A percentile compares a stretch with the other conserved stretches of the same genome.
phyloP scores from a whole-genome alignment of 2,888 invertebrate species.

The Mechanitis mazaeus region DNA sequence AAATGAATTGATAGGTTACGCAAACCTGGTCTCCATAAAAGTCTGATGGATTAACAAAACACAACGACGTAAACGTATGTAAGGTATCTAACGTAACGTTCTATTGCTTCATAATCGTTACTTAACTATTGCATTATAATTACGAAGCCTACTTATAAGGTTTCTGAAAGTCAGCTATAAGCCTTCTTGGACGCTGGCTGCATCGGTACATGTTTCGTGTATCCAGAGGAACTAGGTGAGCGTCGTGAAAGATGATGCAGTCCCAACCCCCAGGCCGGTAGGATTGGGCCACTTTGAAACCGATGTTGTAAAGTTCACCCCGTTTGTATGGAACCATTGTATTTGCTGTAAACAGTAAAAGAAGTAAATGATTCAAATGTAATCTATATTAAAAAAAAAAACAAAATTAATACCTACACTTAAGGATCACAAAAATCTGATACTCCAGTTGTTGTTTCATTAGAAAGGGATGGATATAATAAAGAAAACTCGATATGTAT shows the following conservation, averaged over 20 bases:
- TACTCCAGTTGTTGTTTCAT: constrained; percentile 92
- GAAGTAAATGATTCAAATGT: background rate
- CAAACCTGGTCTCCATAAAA: no score
- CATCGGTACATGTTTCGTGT: constrained; percentile 92
- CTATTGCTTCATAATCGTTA: no score
- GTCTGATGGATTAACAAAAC: no score
- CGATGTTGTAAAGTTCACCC: constrained; percentile 94
- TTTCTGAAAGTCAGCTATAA: constrained; percentile 74
- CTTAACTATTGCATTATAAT: background rate
- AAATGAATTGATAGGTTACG: no score
- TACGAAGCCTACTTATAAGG: constrained; percentile 13
- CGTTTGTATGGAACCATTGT: constrained; percentile 16
- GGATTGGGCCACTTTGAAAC: constrained; percentile 88
- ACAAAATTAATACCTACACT: constrained; percentile 59
- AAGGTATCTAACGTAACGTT: no score
- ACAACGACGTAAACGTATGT: no score
- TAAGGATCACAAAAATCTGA: constrained; percentile 91
- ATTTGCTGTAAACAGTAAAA: constrained; percentile 6
- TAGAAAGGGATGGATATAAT: constrained; percentile 91
- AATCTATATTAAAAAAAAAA: background rate
- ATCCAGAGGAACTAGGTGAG: constrained; percentile 92
- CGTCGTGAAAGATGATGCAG: constrained; percentile 94
- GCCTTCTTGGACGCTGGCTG: constrained; percentile 87
- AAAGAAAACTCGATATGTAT: constrained; percentile 86
- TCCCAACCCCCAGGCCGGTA: constrained; percentile 74